These are phyloP conservation scores for Platycnemis pennipes DNA, from an alignment of 2,888 invertebrate species.

Conservation along the genomic window DNA sequence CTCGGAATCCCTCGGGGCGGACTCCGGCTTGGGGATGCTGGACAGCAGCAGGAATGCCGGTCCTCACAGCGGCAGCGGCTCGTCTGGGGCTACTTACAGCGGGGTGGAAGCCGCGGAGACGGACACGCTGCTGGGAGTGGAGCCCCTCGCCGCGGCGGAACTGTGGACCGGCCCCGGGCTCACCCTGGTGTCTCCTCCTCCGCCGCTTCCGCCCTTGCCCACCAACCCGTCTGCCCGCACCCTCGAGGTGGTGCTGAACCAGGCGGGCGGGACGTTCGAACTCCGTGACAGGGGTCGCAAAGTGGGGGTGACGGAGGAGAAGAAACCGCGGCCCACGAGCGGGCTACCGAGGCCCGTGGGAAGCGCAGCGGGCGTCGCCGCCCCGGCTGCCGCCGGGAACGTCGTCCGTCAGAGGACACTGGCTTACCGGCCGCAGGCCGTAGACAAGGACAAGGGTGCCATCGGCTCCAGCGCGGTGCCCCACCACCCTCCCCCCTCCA, in stretches of 20 bases:
- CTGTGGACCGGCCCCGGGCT: conserved; percentile 63
- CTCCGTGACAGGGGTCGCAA: conserved; percentile 83
- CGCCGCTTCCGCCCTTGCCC: conserved; percentile 76
- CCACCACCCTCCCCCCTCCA: conserved; percentile 30
- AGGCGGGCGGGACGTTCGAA: conserved; percentile 85
- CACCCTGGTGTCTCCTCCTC: conserved; percentile 48
- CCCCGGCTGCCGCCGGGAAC: not conserved
- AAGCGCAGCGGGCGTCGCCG: not conserved
- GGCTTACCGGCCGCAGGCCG: conserved; percentile 9
- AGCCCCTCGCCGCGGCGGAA: conserved; percentile 38
- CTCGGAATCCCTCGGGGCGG: conserved; percentile 71
- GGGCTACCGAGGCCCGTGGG: conserved; percentile 49
- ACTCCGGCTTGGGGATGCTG: conserved; percentile 76
- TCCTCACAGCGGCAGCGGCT: conserved; percentile 46
- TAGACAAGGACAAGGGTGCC: conserved; percentile 31
- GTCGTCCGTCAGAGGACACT: conserved; percentile 43
- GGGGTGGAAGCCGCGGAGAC: conserved; percentile 69
- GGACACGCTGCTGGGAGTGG: conserved; percentile 68
- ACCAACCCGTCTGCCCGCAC: conserved; percentile 83
- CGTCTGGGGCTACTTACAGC: conserved; percentile 37
- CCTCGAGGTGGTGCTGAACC: conserved; percentile 86
- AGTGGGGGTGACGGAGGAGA: conserved; percentile 51
- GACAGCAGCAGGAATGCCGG: conserved; percentile 74
- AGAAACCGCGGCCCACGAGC: conserved; percentile 39
- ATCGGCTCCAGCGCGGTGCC: conserved; percentile 39